These are phyloP conservation scores for Archips crataeganus DNA, from an alignment of 2,888 invertebrate genomes.

Conservation along the genomic window DNA sequence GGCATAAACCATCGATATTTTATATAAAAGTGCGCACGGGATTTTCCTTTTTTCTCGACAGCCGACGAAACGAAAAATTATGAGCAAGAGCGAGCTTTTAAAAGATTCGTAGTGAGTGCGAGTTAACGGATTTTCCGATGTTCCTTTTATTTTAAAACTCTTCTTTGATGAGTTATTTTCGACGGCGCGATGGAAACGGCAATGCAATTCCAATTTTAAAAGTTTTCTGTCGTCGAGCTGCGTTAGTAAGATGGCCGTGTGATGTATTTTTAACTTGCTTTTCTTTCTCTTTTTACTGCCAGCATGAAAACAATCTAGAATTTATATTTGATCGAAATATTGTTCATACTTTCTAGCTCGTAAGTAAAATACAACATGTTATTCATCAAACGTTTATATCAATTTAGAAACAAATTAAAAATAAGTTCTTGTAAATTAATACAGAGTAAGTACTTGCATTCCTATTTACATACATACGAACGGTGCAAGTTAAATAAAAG, in stretches of 20 bases:
- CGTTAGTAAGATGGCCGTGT: constrained; percentile 28
- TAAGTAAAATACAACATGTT: no score
- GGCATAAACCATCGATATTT: neutral
- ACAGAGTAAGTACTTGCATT: no score
- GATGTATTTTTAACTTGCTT: constrained; percentile 39
- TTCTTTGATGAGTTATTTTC: constrained; percentile 59
- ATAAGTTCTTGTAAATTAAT: no score
- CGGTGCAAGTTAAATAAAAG: no score
- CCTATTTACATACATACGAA: no score
- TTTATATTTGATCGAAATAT: neutral
- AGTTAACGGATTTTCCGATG: constrained; percentile 41
- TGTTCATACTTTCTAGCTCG: neutral
- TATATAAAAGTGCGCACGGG: constrained; percentile 16
- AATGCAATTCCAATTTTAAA: constrained; percentile 52
- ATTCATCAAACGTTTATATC: no score
- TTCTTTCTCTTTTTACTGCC: neutral
- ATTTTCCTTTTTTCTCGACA: constrained; percentile 13
- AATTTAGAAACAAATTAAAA: no score
- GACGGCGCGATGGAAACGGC: constrained; percentile 36
- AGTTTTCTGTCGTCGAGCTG: constrained; percentile 49
- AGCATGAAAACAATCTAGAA: neutral
- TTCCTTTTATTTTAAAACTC: constrained; percentile 45
- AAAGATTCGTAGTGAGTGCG: constrained; percentile 32
- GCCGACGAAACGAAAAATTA: constrained; percentile 35
- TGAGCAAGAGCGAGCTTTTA: constrained; percentile 51